Evolutionary conservation across 1,140 invertebrate genomes (phyloP), one percentile per base, ranked within the genome.

Genomic region (Euglossa dilemma): DNA sequence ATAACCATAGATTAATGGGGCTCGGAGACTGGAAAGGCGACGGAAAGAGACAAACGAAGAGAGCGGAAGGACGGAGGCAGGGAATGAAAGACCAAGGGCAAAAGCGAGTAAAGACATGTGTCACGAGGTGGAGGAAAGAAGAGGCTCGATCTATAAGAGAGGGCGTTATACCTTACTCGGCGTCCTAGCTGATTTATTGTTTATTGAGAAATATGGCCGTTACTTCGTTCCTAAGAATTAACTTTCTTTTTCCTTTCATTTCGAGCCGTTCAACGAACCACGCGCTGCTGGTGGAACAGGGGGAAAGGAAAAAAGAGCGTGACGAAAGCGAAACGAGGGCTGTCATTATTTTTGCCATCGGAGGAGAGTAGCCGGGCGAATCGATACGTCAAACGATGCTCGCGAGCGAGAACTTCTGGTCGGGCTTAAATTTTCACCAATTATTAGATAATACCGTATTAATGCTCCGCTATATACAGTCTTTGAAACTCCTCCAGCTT

Each of bases 1-100:
- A 94, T 94, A 94, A 94, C 93, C 92, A 93, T 94, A 94, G 93
- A 94, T 94, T 94, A 94, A 94, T 94, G 93, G 93, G 89, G 87
- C 89, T 90, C 80, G 85, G 90, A 90, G 90, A 90, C 91, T 92
- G 82, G 86, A 57, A 71, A 84, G 69, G 83, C 77, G 66, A 66
- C 63, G 66, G 86, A 78, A 64, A 79, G 87, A 88, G 85, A 84
- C 56, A 54, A 57, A 69, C 56, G 28, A 45, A n/a, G 63, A 73
- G 61, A 23, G 80, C 52, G 71, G 54, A 50, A 84, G 25, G 25
- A 63, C 43, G 74, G 23, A 1, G 52, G 45, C 50, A 71, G 63
- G 63, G 28, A 80, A 69, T 54, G 74, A 85, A 73, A 61, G 52
- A 74, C 63, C 59, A 36, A 71, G 25, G 56, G 82, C 47, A 59